Conservation (phyloP, 2,888 invertebrate species). For the Drosophila peninsularis region DNA sequence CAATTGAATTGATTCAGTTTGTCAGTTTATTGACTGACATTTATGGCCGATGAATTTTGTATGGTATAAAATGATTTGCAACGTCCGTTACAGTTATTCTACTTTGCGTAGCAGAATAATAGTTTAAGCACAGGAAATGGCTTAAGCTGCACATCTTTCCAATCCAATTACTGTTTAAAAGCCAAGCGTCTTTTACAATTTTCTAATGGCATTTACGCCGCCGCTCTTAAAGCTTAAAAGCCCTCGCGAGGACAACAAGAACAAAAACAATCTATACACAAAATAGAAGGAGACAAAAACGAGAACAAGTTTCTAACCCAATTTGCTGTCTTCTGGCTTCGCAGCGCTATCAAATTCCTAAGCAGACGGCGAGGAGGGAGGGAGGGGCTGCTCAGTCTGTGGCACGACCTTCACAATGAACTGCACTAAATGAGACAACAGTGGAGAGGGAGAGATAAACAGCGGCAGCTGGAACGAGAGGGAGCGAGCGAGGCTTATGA, state of each 20-base stretch:
- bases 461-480: background rate
- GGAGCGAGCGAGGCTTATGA: background rate
- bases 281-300: constrained; percentile 23
- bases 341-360: constrained; percentile 59
- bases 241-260: constrained; percentile 8
- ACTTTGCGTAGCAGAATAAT: background rate
- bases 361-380: constrained; percentile 11
- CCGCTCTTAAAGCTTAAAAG: constrained; percentile 44
- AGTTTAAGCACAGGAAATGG: background rate
- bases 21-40: background rate
- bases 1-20: background rate
- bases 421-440: constrained; percentile 44
- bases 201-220: constrained; percentile 52
- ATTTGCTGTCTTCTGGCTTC: constrained; percentile 52
- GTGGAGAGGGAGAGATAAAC: background rate
- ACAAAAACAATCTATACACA: constrained; percentile 21
- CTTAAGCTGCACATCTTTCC: background rate
- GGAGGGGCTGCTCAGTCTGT: constrained; percentile 11
- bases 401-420: constrained; percentile 62
- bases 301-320: constrained; percentile 62
- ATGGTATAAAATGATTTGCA: background rate
- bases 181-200: constrained; percentile 29
- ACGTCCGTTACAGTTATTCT: background rate
- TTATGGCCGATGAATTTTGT: background rate
- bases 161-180: constrained; percentile 41